These are phyloP conservation scores for Ciona savignyi DNA, from an alignment of 23 tunicate genomes.

Conservation along the genomic window DNA sequence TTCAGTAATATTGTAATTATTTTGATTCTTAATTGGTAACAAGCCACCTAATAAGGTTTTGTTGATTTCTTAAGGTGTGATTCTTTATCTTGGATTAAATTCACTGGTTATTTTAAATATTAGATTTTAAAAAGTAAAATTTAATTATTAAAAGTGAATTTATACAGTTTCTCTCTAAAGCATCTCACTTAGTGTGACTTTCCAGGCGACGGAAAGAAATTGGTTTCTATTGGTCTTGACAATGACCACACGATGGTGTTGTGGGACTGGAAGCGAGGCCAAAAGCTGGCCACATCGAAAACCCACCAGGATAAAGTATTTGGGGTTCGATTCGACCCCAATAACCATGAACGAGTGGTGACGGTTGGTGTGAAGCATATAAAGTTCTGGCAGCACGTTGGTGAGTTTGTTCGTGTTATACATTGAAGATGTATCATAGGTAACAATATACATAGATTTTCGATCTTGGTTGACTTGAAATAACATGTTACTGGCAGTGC, in stretches of 20 bases:
- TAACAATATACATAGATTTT: background rate
- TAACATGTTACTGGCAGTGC: background rate
- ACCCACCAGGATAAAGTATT: slow-evolving; percentile 92
- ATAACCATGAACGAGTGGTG: slow-evolving; percentile 50
- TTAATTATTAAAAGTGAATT: no score
- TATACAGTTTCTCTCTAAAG: no score
- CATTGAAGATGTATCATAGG: no score
- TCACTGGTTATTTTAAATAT: no score
- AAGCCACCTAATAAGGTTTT: no score
- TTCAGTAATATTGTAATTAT: no score
- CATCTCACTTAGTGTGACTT: no score
- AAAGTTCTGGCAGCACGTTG: slow-evolving; percentile 94
- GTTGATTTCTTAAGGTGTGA: no score
- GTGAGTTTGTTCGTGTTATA: no score
- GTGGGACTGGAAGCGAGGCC: slow-evolving; percentile 97
- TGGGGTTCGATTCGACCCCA: slow-evolving; percentile 37
- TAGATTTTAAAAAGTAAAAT: no score
- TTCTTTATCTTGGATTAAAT: no score
- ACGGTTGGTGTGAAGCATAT: slow-evolving; percentile 91
- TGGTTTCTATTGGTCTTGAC: slow-evolving; percentile 89
- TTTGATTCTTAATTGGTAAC: no score
- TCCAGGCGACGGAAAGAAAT: slow-evolving; percentile 85
- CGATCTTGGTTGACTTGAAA: background rate
- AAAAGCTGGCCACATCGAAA: slow-evolving; percentile 67
- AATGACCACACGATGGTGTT: slow-evolving; percentile 91